Percentiles rank a stretch among this genome's conserved stretches.
These are phyloP conservation scores for Cherax quadricarinatus DNA, from an alignment of 1,140 invertebrate genomes.

Conservation along the genomic window DNA sequence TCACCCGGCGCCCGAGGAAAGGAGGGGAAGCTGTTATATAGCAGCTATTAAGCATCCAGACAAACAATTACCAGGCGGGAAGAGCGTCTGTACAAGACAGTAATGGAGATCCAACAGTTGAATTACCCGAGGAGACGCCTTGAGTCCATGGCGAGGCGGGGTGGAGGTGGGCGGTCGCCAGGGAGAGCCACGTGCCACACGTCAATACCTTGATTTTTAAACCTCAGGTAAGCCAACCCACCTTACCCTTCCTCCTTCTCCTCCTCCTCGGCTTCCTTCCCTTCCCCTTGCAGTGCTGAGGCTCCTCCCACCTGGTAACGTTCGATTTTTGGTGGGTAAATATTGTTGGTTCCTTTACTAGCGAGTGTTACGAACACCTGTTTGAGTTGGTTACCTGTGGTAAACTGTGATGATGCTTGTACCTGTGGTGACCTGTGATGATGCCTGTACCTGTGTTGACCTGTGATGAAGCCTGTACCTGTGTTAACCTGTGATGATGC, in stretches of 20 bases:
- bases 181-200: too few relatives aligned
- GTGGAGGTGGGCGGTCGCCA: background rate
- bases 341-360: background rate
- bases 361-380: too few relatives aligned
- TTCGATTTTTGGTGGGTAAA: background rate
- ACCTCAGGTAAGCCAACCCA: background rate
- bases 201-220: background rate
- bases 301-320: background rate
- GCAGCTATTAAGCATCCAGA: conserved; percentile 39
- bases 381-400: too few relatives aligned
- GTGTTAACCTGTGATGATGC: too few relatives aligned
- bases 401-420: background rate
- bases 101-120: conserved; percentile 29
- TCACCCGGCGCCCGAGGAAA: background rate
- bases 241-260: background rate
- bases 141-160: background rate
- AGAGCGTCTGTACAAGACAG: conserved; percentile 21
- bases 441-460: too few relatives aligned
- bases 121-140: conserved; percentile 25
- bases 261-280: background rate
- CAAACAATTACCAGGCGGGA: conserved; percentile 50
- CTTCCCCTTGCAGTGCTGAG: background rate
- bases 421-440: too few relatives aligned
- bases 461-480: too few relatives aligned
- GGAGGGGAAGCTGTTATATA: conserved; percentile 18